Evolutionary conservation across 2,797 vertebrate genomes (phyloP).

Genomic region (Catharus ustulatus): DNA sequence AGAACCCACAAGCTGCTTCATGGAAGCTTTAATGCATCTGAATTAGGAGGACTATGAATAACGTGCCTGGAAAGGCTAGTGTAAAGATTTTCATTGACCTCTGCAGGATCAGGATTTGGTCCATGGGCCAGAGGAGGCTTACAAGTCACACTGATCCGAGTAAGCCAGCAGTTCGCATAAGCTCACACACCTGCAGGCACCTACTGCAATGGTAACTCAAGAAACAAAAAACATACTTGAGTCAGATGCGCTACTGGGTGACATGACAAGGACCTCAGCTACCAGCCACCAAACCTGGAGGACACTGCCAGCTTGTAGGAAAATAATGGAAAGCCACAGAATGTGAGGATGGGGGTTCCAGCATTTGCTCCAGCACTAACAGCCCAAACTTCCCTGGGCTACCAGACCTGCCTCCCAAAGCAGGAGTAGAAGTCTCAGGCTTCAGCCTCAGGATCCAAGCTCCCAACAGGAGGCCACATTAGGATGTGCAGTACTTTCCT

Average conservation of each 20-base stretch:
- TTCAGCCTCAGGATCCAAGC: background rate
- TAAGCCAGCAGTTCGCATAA: background rate
- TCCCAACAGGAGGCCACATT: background rate
- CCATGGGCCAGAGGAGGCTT: background rate
- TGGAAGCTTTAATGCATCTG: conserved; percentile 41
- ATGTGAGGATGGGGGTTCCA: background rate
- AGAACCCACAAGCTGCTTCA: conserved; percentile 48
- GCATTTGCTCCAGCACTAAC: background rate
- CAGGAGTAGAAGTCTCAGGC: background rate
- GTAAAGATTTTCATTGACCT: conserved; percentile 53
- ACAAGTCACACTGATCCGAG: background rate
- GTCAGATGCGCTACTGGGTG: rapidly evolving
- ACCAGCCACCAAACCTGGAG: background rate
- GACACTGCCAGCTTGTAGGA: background rate
- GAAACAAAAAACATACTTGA: background rate
- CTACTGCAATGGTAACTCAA: background rate
- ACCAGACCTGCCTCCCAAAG: background rate
- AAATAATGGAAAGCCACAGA: background rate
- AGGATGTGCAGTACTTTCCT: background rate
- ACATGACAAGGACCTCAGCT: background rate
- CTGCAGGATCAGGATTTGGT: conserved; percentile 31
- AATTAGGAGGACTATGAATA: conserved; percentile 48
- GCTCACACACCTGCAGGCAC: background rate
- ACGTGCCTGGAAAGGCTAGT: background rate
- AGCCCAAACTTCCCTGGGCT: background rate